phyloP scores from a whole-genome alignment of 2,888 invertebrate genomes.

The Pammene aurita region DNA sequence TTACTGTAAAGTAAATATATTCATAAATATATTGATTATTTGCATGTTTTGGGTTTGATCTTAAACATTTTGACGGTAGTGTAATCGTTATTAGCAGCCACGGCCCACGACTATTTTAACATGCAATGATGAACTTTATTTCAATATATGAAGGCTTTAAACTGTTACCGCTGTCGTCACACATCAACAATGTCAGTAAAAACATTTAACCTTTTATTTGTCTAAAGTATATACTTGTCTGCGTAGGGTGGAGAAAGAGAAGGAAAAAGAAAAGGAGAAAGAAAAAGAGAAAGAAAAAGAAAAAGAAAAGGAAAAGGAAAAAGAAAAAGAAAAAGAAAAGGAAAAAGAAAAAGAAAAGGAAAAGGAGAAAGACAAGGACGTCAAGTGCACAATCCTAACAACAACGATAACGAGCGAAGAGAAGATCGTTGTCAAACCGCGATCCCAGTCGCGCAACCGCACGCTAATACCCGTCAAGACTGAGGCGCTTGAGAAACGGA shows the following conservation, averaged over 20 bases:
- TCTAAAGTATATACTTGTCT: no score
- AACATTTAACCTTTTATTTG: no score
- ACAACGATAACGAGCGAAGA: constrained; percentile 63
- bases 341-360: constrained; percentile 51
- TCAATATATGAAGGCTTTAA: no score
- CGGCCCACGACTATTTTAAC: no score
- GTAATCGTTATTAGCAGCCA: no score
- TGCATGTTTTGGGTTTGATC: no score
- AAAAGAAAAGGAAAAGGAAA: constrained; percentile 54
- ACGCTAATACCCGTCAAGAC: constrained; percentile 59
- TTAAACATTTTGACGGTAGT: no score
- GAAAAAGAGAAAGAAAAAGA: constrained; percentile 54
- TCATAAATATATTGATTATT: no score
- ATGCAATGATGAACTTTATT: no score
- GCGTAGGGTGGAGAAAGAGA: constrained; percentile 47
- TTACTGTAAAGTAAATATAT: no score
- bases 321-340: constrained; percentile 49
- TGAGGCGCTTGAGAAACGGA: constrained; percentile 66
- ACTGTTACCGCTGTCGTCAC: no score
- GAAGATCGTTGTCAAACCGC: constrained; percentile 62
- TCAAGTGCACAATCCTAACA: constrained; percentile 57
- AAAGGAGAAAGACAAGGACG: constrained; percentile 54
- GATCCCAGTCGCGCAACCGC: constrained; percentile 73
- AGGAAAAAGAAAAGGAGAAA: constrained; percentile 56
- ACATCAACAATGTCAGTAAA: no score